phyloP scores from a whole-genome alignment of 1,140 invertebrate species.

The Drosophila kepulauana region DNA sequence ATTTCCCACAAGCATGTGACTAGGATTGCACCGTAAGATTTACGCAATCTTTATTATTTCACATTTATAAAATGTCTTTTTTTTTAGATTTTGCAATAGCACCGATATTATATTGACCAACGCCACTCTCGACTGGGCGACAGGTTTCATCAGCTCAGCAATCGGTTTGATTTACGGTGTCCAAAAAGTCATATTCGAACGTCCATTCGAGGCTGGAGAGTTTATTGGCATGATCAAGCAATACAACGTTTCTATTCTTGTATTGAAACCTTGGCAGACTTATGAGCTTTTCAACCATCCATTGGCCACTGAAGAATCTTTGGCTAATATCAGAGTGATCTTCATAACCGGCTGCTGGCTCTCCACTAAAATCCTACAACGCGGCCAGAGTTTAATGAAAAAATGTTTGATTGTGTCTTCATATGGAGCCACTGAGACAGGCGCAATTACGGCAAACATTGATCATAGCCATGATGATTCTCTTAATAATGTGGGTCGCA shows the following conservation, averaged over 20 bases:
- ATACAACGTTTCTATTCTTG: slow-evolving; percentile 44
- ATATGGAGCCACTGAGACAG: slow-evolving; percentile 66
- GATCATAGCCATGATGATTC: slow-evolving; percentile 42
- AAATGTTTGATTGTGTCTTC: slow-evolving; percentile 35
- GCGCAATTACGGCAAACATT: slow-evolving; percentile 37
- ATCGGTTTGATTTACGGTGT: slow-evolving; percentile 43
- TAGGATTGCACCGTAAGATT: slow-evolving; percentile 32
- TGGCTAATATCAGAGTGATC: slow-evolving; percentile 17
- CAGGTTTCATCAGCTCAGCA: slow-evolving; percentile 52
- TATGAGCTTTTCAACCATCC: slow-evolving; percentile 60
- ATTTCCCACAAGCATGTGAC: slow-evolving; percentile 85
- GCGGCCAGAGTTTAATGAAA: slow-evolving; percentile 43
- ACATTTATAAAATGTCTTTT: neutral
- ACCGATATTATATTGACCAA: slow-evolving; percentile 53
- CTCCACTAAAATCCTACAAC: slow-evolving; percentile 36
- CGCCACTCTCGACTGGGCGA: slow-evolving; percentile 57
- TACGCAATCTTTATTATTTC: neutral
- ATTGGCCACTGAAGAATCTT: slow-evolving; percentile 30
- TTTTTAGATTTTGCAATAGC: slow-evolving; percentile 43
- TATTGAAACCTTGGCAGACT: slow-evolving; percentile 61
- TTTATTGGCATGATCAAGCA: slow-evolving; percentile 29
- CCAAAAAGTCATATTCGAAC: slow-evolving; percentile 45
- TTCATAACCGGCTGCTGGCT: slow-evolving; percentile 56
- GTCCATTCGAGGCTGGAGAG: slow-evolving; percentile 34
- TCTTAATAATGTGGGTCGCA: slow-evolving; percentile 42